Evolutionary conservation across 92 coral and sea anemone species (phyloP).

Genomic region (Phenganax marumi): DNA sequence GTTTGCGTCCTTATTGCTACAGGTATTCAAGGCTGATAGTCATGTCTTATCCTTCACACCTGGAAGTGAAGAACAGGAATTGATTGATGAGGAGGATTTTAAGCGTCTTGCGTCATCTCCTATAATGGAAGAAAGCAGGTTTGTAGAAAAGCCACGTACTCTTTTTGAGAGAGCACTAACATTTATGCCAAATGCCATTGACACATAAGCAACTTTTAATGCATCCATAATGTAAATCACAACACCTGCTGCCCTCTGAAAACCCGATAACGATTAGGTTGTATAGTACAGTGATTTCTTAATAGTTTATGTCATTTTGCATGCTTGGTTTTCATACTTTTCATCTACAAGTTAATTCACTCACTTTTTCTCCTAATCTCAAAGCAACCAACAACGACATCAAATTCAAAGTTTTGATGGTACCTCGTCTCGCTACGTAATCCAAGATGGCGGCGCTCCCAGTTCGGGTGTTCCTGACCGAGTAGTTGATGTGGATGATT

Average conservation of each 20-base stretch:
- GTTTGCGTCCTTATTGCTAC: background rate
- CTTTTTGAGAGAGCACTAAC: conserved; percentile 9
- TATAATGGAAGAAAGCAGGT: background rate
- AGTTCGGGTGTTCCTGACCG: conserved; percentile 17
- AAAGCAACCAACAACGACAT: background rate
- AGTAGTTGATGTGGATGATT: conserved; percentile 41
- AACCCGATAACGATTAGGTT: background rate
- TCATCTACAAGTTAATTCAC: background rate
- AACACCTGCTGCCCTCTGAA: background rate
- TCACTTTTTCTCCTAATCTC: background rate
- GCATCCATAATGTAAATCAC: background rate
- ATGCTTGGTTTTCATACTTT: background rate
- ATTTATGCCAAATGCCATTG: background rate
- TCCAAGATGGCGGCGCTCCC: background rate
- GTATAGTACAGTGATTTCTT: background rate
- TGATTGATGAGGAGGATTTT: conserved; percentile 23
- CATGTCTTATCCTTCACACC: conserved; percentile 82
- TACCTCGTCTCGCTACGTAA: conserved; percentile 4
- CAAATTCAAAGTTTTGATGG: conserved; percentile 6
- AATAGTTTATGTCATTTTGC: background rate
- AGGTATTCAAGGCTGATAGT: conserved; percentile 82
- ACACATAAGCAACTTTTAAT: background rate
- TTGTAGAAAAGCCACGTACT: background rate
- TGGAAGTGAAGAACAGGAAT: conserved; percentile 49
- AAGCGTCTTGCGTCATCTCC: conserved; percentile 18